A percentile compares a stretch with the other conserved stretches of the same genome.
Conservation (phyloP, 1,140 invertebrate genomes). For the Drosophila auraria region DNA sequence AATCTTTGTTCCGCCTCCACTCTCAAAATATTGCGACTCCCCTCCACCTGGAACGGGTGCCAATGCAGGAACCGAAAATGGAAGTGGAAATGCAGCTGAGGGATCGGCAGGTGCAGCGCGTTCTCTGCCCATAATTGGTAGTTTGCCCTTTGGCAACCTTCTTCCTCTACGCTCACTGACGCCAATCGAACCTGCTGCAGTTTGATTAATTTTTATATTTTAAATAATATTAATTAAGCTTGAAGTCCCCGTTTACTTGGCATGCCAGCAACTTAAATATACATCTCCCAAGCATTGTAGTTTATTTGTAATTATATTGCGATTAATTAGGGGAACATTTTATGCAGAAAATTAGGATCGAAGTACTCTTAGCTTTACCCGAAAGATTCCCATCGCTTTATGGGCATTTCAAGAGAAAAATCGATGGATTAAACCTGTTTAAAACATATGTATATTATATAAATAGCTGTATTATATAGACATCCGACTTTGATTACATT, state of each 20-base stretch:
- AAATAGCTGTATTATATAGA: too few relatives aligned
- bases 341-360: too few relatives aligned
- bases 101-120: background rate
- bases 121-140: background rate
- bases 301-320: background rate
- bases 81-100: background rate
- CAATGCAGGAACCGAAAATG: background rate
- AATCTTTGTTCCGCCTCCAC: too few relatives aligned
- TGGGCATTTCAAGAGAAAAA: too few relatives aligned
- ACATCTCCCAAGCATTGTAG: background rate
- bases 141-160: background rate
- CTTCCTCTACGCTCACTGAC: background rate
- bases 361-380: too few relatives aligned
- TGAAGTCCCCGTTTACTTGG: background rate
- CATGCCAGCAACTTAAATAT: background rate
- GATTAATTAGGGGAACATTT: background rate
- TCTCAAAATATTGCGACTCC: background rate
- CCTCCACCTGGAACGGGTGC: too few relatives aligned
- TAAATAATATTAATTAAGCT: background rate
- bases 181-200: background rate
- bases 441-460: too few relatives aligned
- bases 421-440: too few relatives aligned
- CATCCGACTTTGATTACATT: too few relatives aligned
- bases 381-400: too few relatives aligned
- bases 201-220: too few relatives aligned